Evolutionary conservation across 2,888 invertebrate genomes (phyloP).

Genomic region (Hipparchia sbordonii): DNA sequence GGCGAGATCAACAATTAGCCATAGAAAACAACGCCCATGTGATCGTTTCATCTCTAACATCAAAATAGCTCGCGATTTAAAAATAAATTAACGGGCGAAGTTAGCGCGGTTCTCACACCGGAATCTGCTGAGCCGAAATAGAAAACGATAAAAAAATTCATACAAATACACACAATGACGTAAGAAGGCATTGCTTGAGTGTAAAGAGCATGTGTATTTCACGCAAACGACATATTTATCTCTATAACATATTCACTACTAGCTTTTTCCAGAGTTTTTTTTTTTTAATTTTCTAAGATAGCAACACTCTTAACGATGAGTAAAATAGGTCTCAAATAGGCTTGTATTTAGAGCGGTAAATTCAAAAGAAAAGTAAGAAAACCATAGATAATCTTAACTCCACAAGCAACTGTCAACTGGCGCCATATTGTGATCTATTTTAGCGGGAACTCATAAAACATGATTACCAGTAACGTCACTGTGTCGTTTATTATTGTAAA

Average conservation of each 20-base stretch:
- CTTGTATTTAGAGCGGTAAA: no score
- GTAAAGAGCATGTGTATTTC: not conserved
- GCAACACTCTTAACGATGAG: no score
- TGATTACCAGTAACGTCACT: no score
- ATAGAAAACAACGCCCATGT: conserved; percentile 15
- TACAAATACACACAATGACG: conserved; percentile 33
- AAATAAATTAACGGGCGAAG: conserved; percentile 36
- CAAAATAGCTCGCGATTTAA: conserved; percentile 35
- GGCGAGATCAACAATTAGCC: conserved; percentile 1
- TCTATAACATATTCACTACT: not conserved
- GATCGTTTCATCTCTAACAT: conserved; percentile 29
- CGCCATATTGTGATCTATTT: no score
- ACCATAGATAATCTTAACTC: no score
- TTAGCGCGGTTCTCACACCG: conserved; percentile 35
- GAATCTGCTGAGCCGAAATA: conserved; percentile 39
- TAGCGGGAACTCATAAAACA: no score
- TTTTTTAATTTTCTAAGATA: no score
- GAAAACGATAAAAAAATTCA: conserved; percentile 41
- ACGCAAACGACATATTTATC: not conserved
- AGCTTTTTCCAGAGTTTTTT: no score
- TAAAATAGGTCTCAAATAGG: no score
- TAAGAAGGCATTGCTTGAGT: conserved; percentile 1
- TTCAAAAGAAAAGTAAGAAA: no score
- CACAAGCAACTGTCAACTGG: no score
- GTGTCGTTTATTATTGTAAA: no score